Evolutionary conservation across 2,113 vertebrate species (phyloP), one percentile per base, ranked within the genome.

Genomic region (Marmota monax): DNA sequence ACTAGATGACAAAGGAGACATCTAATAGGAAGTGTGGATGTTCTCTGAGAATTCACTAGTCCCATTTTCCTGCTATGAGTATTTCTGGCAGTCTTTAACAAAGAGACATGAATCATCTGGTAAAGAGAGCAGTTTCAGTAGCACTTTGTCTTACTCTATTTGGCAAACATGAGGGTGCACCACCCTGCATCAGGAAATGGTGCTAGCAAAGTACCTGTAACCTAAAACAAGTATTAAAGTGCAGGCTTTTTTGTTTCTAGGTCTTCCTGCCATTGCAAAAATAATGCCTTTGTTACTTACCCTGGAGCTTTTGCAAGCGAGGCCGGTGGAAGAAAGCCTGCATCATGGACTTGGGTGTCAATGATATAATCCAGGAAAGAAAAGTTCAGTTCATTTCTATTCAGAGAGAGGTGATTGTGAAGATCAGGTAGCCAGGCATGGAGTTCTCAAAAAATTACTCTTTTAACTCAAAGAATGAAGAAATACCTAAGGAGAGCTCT

Each of bases 231-330:
- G 61, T 51, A 80, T 69, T 25, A 65, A 56, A 72, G 29, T 91
- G 53, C 42, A 84, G 84, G 17, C 34, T 29, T 84, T 90, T 82
- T 51, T 61, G 1, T 37, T 42, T 37, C 67, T 83, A 51, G 18
- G 13, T 51, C n/a, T 76, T 91, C 93, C 32, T 90, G 73, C 13
- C 96, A 82, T 84, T 70, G 79, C 27, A 90, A 69, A 94, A 93
- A 61, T 82, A 73, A 78, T 27, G 39, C 93, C 80, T 63, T 37
- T 95, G 48, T 95, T 90, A 93, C n/a, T 94, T 90, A 93, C n/a
- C 0, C 74, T 9, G 86, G 72, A 94, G 51, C 23, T 70, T 97
- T 95, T 80, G n/a, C 11, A 87, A 58, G 34, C 34, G 77, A 89
- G 32, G 16, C 74, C 90, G n/a, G 56, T 78, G 74, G 39, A 32